Conservation (phyloP, 2,113 vertebrate genomes). For the Ictalurus furcatus region DNA sequence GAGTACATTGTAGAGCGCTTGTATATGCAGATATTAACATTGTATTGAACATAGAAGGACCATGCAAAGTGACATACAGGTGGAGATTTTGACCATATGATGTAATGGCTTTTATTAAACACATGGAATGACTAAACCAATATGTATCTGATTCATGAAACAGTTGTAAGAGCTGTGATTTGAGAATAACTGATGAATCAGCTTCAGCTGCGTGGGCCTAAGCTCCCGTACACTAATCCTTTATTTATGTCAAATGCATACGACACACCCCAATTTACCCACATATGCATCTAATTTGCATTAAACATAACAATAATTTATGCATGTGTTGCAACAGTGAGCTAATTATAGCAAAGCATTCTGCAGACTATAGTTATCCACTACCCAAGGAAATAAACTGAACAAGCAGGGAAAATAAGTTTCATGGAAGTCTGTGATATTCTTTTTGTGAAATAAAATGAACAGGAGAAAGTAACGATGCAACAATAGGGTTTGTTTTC, state of each 20-base stretch:
- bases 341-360: neutral
- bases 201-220: neutral
- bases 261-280: neutral
- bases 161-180: neutral
- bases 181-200: neutral
- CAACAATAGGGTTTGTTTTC: neutral
- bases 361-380: neutral
- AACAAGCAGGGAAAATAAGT: neutral
- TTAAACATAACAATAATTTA: neutral
- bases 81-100: neutral
- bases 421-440: neutral
- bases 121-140: neutral
- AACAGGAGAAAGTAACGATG: neutral
- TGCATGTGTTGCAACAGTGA: neutral
- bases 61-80: too few relatives aligned
- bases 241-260: neutral
- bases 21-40: neutral
- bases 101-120: neutral
- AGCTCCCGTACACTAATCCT: neutral
- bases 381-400: neutral
- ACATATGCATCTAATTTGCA: neutral
- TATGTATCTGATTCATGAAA: neutral
- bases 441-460: neutral
- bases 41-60: neutral
- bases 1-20: neutral